Evolutionary conservation across 2,113 vertebrate genomes (phyloP), one percentile per base, ranked within the genome.

Genomic region (Trematomus loennbergii): DNA sequence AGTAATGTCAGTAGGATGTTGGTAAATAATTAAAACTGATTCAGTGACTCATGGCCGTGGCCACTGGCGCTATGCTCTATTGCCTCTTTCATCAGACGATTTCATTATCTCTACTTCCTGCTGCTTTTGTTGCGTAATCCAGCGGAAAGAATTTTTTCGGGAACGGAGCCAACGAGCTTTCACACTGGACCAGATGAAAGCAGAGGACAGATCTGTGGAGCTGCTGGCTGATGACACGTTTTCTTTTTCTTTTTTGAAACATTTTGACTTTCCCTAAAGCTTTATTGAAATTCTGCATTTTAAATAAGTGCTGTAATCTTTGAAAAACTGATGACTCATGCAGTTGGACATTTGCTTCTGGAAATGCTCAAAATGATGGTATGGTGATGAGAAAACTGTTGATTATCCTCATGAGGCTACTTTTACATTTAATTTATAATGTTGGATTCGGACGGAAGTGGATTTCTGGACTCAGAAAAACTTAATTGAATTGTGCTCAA

Each of bases 91-190:
- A 86, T 85, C 68, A 75, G 76, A 85, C 66, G 71, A 17, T 84
- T 84, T 84, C 78, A 81, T 87, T 91, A 87, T 87, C 81, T 82
- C 72, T 50, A 15, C 82, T 91, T 93, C 90, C 90, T 92, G 85
- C 81, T 88, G 89, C 84, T 89, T 80, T 87, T 90, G 88, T 87
- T 89, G 79, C 84, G 10, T 85, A 89, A 90, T 88, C 76, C 82
- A 84, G 86, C 18, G 63, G 88, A 90, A 86, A 71, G 36, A 73
- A 61, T 89, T 75, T 83, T 75, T 59, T 78, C 60, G 45, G 75
- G 77, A 84, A 76, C 25, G n/a, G 67, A 86, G 84, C 87, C 90
- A 91, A 72, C 66, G 63, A 63, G 70, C 74, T 76, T 82, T 80
- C 69, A 64, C 70, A 67, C 70, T 75, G 76, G 78, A 77, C 60